Conservation (phyloP, 2,797 vertebrate genomes). For the Oryzias sinensis region DNA sequence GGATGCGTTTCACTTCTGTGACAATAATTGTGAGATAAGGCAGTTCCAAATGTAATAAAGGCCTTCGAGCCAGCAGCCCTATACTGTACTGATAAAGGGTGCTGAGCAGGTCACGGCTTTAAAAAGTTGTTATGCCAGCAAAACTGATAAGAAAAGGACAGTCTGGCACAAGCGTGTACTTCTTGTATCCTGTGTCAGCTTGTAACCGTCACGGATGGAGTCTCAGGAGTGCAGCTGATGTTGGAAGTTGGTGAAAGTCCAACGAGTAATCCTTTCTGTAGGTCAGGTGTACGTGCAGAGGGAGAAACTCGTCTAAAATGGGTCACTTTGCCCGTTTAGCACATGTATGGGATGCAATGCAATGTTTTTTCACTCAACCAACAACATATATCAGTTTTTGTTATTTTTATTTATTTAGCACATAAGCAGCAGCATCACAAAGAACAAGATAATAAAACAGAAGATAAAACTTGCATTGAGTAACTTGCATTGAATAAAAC, state of each 20-base stretch:
- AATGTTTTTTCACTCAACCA: too few relatives aligned
- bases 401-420: too few relatives aligned
- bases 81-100: conserved; percentile 39
- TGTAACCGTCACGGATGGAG: conserved; percentile 5
- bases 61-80: conserved; percentile 37
- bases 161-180: conserved; percentile 17
- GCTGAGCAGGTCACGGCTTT: conserved; percentile 19
- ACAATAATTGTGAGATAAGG: conserved; percentile 1
- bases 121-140: conserved; percentile 4
- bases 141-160: conserved; percentile 43
- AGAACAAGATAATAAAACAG: too few relatives aligned
- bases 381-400: too few relatives aligned
- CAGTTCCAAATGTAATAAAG: conserved; percentile 6
- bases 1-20: too few relatives aligned
- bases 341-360: too few relatives aligned
- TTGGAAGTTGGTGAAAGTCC: conserved; percentile 41
- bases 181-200: conserved; percentile 5
- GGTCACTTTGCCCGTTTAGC: not conserved
- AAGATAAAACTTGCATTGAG: too few relatives aligned
- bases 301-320: conserved; percentile 5
- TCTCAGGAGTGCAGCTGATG: conserved; percentile 18
- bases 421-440: too few relatives aligned
- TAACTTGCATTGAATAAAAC: too few relatives aligned
- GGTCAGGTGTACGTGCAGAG: not conserved
- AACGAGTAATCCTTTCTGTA: not conserved